phyloP scores from a whole-genome alignment of 2,888 invertebrate genomes.

The Stenodera caucasica region DNA sequence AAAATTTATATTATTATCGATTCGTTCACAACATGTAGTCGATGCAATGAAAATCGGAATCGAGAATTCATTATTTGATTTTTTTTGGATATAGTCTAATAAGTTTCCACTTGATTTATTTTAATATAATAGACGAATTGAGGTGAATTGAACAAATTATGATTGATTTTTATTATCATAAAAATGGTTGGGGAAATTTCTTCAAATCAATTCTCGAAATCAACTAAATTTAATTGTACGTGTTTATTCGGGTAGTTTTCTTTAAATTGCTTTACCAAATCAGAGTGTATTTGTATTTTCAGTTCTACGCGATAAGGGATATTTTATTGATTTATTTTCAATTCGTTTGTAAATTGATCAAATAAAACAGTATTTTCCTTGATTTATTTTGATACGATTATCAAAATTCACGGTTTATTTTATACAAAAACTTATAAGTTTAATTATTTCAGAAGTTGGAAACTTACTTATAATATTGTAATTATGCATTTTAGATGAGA shows the following conservation, averaged over 20 bases:
- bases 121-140: background rate
- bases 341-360: background rate
- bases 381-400: too few relatives aligned
- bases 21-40: too few relatives aligned
- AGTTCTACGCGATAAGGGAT: background rate
- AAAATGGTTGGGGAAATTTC: background rate
- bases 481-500: constrained; percentile 8
- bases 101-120: background rate
- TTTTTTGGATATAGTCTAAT: background rate
- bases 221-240: background rate
- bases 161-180: background rate
- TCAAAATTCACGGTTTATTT: background rate
- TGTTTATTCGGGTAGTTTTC: background rate
- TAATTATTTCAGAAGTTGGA: constrained; percentile 6
- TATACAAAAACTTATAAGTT: background rate
- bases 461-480: background rate
- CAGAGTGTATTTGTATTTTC: background rate
- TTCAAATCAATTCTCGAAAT: too few relatives aligned
- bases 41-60: background rate
- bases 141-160: background rate
- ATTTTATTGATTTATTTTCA: background rate
- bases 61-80: background rate
- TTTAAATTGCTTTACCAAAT: background rate
- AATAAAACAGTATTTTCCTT: too few relatives aligned
- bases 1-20: too few relatives aligned